A percentile compares a stretch with the other conserved stretches of the same genome.
Evolutionary conservation across 2,888 invertebrate genomes (phyloP).

Genomic region (Eudemis profundana): DNA sequence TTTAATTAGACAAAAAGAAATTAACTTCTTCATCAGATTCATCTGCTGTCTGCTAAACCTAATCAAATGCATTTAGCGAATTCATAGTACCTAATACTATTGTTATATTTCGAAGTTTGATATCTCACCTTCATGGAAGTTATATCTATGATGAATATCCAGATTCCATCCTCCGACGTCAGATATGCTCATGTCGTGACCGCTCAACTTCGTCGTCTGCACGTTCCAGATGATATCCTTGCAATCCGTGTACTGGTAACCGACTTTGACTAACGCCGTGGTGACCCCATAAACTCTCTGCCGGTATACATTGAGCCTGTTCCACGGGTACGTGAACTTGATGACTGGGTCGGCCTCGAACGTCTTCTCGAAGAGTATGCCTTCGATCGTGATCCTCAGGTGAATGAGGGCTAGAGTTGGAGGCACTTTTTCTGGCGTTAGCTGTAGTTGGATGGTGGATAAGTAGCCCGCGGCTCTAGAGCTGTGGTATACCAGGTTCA

Average conservation of each 20-base stretch:
- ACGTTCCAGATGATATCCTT: slow-evolving; percentile 98
- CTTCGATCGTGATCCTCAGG: slow-evolving; percentile 96
- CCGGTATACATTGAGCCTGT: slow-evolving; percentile 96
- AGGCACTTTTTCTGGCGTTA: slow-evolving; percentile 94
- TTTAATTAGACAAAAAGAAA: too few species aligned
- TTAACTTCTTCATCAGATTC: too few species aligned
- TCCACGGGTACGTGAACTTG: slow-evolving; percentile 99
- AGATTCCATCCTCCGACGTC: slow-evolving; percentile 99
- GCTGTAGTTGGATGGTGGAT: slow-evolving; percentile 95
- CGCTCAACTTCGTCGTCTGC: slow-evolving; percentile 97
- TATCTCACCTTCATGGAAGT: slow-evolving; percentile 95
- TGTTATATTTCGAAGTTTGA: not conserved
- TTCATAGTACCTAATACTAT: not conserved
- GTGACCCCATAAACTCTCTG: slow-evolving; percentile 99
- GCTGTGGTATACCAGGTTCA: slow-evolving; percentile 98
- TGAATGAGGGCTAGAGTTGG: slow-evolving; percentile 94
- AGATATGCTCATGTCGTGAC: slow-evolving; percentile 98
- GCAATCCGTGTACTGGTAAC: slow-evolving; percentile 97
- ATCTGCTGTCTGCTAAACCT: too few species aligned
- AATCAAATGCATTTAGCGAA: too few species aligned
- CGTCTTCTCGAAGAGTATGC: slow-evolving; percentile 95
- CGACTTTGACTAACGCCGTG: slow-evolving; percentile 97
- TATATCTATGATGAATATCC: slow-evolving; percentile 98
- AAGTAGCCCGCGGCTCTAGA: slow-evolving; percentile 97
- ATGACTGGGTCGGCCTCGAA: slow-evolving; percentile 99